Percentiles rank a stretch among this genome's conserved stretches.
These are phyloP conservation scores for Metalampra italica DNA, from an alignment of 2,888 invertebrate genomes.

Conservation along the genomic window DNA sequence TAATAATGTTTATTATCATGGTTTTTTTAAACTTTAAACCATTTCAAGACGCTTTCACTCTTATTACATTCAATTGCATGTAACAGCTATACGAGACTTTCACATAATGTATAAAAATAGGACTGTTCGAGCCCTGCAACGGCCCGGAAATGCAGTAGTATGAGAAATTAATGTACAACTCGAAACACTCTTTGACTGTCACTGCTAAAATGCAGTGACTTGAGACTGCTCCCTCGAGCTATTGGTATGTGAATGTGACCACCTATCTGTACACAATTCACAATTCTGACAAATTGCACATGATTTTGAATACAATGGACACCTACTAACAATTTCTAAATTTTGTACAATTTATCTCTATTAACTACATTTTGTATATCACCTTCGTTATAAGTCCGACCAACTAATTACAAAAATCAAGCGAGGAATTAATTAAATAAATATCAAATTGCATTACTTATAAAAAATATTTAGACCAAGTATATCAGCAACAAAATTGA, in stretches of 20 bases:
- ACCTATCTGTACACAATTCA: slow-evolving; percentile 51
- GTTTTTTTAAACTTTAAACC: no score
- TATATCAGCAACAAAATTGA: slow-evolving; percentile 60
- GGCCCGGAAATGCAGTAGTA: slow-evolving; percentile 73
- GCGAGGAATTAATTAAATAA: slow-evolving; percentile 56
- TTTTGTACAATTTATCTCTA: slow-evolving; percentile 68
- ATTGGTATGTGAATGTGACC: slow-evolving; percentile 58
- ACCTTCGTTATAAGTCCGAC: slow-evolving; percentile 57
- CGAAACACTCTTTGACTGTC: slow-evolving; percentile 52
- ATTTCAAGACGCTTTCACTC: slow-evolving; percentile 62
- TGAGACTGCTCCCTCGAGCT: slow-evolving; percentile 18
- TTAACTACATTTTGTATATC: slow-evolving; percentile 56
- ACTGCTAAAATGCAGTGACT: slow-evolving; percentile 76
- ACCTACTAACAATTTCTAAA: slow-evolving; percentile 63
- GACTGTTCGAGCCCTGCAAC: slow-evolving; percentile 66
- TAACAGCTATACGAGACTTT: slow-evolving; percentile 68
- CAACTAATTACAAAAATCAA: slow-evolving; percentile 44
- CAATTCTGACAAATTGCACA: slow-evolving; percentile 66
- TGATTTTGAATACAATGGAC: slow-evolving; percentile 70
- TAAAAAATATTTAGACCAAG: slow-evolving; percentile 43
- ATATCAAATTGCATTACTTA: slow-evolving; percentile 54
- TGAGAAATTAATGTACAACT: slow-evolving; percentile 70
- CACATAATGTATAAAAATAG: slow-evolving; percentile 78
- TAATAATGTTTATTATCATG: slow-evolving; percentile 72
- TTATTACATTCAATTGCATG: slow-evolving; percentile 67